Conservation (phyloP, 2,113 vertebrate species). For the Lepus europaeus region DNA sequence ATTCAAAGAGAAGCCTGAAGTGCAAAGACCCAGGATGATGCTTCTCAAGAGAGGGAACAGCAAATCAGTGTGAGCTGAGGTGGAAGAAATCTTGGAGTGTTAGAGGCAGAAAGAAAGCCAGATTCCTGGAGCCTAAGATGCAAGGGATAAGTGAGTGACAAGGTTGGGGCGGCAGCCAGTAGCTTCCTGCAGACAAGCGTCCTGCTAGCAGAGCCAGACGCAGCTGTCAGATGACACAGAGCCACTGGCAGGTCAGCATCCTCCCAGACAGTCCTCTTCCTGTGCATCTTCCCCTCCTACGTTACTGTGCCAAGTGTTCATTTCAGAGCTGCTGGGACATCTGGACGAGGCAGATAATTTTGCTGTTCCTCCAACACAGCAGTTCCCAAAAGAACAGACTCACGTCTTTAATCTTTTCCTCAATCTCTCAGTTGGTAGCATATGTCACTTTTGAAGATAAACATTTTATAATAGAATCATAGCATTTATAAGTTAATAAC, state of each 20-base stretch:
- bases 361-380: slow-evolving; percentile 25
- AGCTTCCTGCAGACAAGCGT: neutral
- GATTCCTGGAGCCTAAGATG: too few species aligned
- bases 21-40: neutral
- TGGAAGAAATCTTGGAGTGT: neutral
- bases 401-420: neutral
- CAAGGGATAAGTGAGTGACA: neutral
- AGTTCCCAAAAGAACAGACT: neutral
- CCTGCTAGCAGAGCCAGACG: neutral
- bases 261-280: neutral
- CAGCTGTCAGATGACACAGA: neutral
- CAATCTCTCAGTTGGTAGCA: slow-evolving; percentile 33
- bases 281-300: neutral
- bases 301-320: neutral
- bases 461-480: neutral
- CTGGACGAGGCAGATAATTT: slow-evolving; percentile 17
- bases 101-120: neutral
- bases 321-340: slow-evolving; percentile 6
- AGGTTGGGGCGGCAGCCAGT: too few species aligned
- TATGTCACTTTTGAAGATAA: slow-evolving; percentile 51
- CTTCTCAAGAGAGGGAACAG: neutral
- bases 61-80: neutral
- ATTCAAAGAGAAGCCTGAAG: neutral
- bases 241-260: neutral
- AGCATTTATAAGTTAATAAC: slow-evolving; percentile 9